Percentiles rank a stretch among this genome's conserved stretches.
Conservation (phyloP, 2,113 vertebrate genomes). For the Saiga tatarica region DNA sequence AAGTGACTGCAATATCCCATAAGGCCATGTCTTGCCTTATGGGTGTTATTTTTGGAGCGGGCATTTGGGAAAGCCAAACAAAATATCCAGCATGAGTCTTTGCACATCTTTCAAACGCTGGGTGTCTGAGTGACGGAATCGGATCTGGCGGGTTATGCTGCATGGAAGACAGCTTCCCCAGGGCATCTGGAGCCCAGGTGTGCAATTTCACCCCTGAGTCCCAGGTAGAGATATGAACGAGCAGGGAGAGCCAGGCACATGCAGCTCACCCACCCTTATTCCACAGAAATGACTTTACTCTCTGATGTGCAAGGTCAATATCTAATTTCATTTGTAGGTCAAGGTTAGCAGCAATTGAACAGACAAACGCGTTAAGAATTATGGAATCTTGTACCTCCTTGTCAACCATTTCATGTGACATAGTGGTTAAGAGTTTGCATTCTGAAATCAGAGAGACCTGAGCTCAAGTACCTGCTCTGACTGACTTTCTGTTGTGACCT, state of each 20-base stretch:
- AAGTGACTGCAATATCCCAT: background rate
- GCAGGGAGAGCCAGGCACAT: background rate
- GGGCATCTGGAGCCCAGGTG: conserved; percentile 62
- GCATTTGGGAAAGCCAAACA: conserved; percentile 33
- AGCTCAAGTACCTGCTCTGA: background rate
- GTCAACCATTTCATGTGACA: background rate
- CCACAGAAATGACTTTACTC: background rate
- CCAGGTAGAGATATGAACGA: background rate
- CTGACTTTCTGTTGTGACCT: background rate
- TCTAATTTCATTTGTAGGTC: background rate
- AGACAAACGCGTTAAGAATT: background rate
- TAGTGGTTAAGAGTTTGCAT: background rate
- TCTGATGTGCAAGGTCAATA: background rate
- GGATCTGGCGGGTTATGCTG: background rate
- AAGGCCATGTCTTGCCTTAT: conserved; percentile 30
- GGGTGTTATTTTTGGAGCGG: conserved; percentile 47
- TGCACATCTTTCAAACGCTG: background rate
- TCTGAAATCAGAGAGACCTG: background rate
- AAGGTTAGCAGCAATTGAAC: background rate
- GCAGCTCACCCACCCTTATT: background rate
- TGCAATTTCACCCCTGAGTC: background rate
- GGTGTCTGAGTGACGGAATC: background rate
- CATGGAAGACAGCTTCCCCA: background rate
- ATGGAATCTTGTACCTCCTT: background rate
- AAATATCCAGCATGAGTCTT: background rate